Conservation (phyloP, 2,797 vertebrate species). For the Spinus olivaceus region DNA sequence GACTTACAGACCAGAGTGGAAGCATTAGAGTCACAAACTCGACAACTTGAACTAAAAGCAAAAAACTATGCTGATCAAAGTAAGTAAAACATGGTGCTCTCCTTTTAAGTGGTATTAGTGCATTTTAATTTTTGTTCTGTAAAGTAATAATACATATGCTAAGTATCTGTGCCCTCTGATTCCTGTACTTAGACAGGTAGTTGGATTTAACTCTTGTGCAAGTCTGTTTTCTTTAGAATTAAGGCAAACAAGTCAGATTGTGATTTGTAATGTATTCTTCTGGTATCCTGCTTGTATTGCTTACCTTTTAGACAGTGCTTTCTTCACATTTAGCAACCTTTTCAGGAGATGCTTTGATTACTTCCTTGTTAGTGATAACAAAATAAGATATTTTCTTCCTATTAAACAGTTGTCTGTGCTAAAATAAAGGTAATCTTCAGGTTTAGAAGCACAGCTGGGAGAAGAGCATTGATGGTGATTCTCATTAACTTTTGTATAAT, state of each 20-base stretch:
- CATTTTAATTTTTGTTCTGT: not conserved
- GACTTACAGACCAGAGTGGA: conserved; percentile 89
- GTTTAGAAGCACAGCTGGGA: not conserved
- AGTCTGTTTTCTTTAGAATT: not conserved
- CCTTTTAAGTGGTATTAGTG: not conserved
- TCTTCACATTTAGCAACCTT: not conserved
- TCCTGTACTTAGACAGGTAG: not conserved
- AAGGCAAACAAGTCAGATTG: not conserved
- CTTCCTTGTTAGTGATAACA: not conserved
- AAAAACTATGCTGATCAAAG: conserved; percentile 98
- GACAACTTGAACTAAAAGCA: conserved; percentile 92
- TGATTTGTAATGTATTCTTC: not conserved
- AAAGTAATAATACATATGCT: not conserved
- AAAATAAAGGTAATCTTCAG: not conserved
- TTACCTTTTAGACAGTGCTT: not conserved
- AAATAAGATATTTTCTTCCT: not conserved
- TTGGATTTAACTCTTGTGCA: not conserved
- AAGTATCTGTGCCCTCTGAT: not conserved
- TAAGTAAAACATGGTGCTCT: conserved; percentile 72
- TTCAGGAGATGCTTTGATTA: not conserved
- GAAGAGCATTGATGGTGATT: not conserved
- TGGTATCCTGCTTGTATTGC: not conserved
- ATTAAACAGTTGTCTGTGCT: not conserved
- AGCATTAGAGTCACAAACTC: conserved; percentile 87
- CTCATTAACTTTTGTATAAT: not conserved